These are phyloP conservation scores for Styela clava DNA, from an alignment of 23 tunicate species.

Conservation along the genomic window DNA sequence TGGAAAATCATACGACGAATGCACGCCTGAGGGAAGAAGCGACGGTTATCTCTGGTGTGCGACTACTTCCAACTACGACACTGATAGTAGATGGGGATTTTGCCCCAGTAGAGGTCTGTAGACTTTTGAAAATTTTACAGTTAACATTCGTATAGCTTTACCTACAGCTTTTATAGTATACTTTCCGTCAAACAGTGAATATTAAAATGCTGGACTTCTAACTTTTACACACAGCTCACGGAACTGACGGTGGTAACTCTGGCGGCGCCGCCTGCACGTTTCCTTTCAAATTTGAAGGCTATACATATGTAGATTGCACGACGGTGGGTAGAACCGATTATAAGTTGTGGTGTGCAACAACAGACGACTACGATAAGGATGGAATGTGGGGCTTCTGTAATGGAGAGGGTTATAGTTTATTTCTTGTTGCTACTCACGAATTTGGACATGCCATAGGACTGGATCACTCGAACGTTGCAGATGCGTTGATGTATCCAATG, in stretches of 20 bases:
- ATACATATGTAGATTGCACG: conserved; percentile 70
- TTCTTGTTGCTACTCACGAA: conserved; percentile 93
- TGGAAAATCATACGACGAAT: conserved; percentile 54
- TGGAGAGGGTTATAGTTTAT: conserved; percentile 68
- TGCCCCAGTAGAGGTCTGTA: conserved; percentile 83
- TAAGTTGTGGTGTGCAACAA: conserved; percentile 86
- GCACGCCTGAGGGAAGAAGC: conserved; percentile 78
- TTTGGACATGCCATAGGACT: conserved; percentile 94
- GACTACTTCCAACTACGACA: conserved; percentile 62
- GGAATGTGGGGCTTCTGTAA: conserved; percentile 84
- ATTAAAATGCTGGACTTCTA: no score
- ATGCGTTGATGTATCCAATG: conserved; percentile 93
- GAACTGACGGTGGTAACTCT: conserved; percentile 84
- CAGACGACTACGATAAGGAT: conserved; percentile 75
- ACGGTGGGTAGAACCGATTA: conserved; percentile 69
- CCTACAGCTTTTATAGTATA: background rate
- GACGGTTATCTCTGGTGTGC: conserved; percentile 98
- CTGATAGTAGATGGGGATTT: conserved; percentile 72
- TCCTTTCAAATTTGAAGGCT: conserved; percentile 78
- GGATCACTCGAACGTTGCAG: conserved; percentile 65
- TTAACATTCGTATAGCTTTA: background rate
- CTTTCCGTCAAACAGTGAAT: no score
- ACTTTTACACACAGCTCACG: conserved; percentile 43
- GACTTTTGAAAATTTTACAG: background rate
- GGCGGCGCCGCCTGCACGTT: conserved; percentile 73